These are phyloP conservation scores for Bubo scandiacus DNA, from an alignment of 2,113 vertebrate species.

Conservation along the genomic window DNA sequence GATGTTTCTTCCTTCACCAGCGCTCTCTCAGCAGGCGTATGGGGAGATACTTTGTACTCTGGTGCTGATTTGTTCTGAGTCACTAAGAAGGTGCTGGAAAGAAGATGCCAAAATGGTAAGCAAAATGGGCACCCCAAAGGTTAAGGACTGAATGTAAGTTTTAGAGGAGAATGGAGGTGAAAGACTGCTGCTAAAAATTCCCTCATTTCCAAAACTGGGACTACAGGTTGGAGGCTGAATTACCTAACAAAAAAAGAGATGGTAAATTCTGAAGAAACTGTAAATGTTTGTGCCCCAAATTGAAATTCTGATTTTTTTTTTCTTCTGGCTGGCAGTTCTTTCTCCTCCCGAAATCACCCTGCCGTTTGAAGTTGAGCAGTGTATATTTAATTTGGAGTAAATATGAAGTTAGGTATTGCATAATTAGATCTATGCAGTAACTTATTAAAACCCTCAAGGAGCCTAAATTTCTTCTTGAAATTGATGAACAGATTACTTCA, in stretches of 20 bases:
- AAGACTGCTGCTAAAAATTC: not conserved
- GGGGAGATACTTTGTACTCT: not conserved
- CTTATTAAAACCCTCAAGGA: not conserved
- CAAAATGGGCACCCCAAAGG: not conserved
- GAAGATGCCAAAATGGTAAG: not conserved
- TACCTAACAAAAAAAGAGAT: not conserved
- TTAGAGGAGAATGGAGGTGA: not conserved
- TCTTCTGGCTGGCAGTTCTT: not conserved
- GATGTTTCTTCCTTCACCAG: not conserved
- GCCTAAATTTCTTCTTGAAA: not conserved
- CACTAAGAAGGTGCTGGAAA: not conserved
- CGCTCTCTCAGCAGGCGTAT: not conserved
- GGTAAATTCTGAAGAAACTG: not conserved
- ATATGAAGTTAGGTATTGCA: not conserved
- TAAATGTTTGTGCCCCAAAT: not conserved
- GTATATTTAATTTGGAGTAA: not conserved
- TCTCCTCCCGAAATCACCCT: not conserved
- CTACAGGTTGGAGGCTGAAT: not conserved
- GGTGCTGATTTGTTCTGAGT: not conserved
- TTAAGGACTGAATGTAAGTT: not conserved
- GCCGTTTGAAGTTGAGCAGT: not conserved
- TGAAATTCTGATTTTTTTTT: not conserved
- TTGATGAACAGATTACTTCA: not conserved
- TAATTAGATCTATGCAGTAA: not conserved
- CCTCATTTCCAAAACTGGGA: not conserved